phyloP scores from a whole-genome alignment of 2,113 vertebrate genomes.

The Oreochromis spilurus region DNA sequence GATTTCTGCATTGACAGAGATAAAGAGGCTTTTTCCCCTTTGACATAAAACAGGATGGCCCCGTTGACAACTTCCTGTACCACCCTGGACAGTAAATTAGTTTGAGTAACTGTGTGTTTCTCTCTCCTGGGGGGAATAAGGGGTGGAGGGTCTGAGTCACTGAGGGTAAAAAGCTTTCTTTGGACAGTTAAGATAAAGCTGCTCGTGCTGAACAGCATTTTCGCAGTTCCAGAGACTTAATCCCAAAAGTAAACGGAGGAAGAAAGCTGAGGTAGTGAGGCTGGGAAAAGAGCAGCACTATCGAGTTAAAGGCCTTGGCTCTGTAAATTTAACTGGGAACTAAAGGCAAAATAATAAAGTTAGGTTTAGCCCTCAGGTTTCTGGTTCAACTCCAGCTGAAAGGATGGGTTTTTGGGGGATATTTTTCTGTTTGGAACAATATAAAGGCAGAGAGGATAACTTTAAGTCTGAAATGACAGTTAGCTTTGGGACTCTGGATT shows the following conservation, averaged over 20 bases:
- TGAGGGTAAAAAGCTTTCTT: not conserved
- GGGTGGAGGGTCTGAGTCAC: conserved; percentile 43
- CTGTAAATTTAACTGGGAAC: not conserved
- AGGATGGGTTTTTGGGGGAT: not conserved
- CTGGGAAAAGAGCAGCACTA: not conserved
- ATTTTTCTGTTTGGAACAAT: not conserved
- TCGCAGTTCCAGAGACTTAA: not conserved
- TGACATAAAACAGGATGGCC: conserved; percentile 25
- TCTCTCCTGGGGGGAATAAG: not conserved
- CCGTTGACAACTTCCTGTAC: conserved; percentile 29
- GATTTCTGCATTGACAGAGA: not conserved
- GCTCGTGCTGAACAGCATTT: not conserved
- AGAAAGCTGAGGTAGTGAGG: not conserved
- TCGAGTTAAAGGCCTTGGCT: not conserved
- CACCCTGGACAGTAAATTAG: conserved; percentile 33
- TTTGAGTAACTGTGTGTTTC: not conserved
- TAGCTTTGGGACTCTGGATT: not conserved
- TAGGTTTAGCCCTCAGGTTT: not conserved
- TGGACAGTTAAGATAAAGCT: not conserved
- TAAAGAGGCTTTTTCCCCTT: conserved; percentile 11
- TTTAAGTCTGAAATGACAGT: not conserved
- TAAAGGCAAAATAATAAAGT: not conserved
- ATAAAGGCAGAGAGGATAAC: not conserved
- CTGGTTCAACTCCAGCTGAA: not conserved
- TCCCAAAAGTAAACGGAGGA: not conserved